Base-by-base conservation (phyloP, 1,140 invertebrate genomes). In the Lethrus apterus region DNA sequence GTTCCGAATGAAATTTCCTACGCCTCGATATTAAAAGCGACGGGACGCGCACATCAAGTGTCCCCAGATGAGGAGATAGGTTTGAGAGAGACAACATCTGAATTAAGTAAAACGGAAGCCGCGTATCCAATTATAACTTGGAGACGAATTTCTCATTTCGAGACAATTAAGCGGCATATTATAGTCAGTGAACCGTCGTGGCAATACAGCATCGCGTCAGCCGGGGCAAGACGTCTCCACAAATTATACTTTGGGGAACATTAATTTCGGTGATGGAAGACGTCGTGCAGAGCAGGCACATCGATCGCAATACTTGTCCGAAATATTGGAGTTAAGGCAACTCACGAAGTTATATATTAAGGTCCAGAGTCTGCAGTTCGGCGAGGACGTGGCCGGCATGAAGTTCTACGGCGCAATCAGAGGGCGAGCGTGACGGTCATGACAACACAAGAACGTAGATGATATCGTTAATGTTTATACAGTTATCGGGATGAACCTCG, bases 101-200 rank as follows among this genome's bases (percentile, higher is more conserved):
- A 43, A 53, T 48, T 55, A 51, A 48, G 52, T 49, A 48, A 43
- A 45, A 44, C 29, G 46, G 44, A 48, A 44, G 46, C 50, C 52
- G 52, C 63, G 62, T 64, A 67, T 68, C 64, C 66, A 66, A 68
- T 67, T 68, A 68, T 67, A 68, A 68, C 64, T 68, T 68, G 58
- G 59, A 60, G 62, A 59, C 63, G 66, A 64, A 68, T 68, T 68
- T 68, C 66, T 68, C 66, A 68, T 68, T 68, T 66, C 64, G 63
- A 62, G 62, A 68, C 66, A 68, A 68, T 68, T 68, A 68, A 68
- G 66, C 58, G 63, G 60, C 64, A 68, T 68, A 68, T 68, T 68
- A 67, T 65, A 66, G 58, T 59, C 64, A 55, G 50, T 57, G 59
- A 53, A 65, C 29, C 9, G 59, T 63, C 55, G 52, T 54, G 42